phyloP scores from a whole-genome alignment of 1,140 invertebrate genomes.

The Orchestia grillus region DNA sequence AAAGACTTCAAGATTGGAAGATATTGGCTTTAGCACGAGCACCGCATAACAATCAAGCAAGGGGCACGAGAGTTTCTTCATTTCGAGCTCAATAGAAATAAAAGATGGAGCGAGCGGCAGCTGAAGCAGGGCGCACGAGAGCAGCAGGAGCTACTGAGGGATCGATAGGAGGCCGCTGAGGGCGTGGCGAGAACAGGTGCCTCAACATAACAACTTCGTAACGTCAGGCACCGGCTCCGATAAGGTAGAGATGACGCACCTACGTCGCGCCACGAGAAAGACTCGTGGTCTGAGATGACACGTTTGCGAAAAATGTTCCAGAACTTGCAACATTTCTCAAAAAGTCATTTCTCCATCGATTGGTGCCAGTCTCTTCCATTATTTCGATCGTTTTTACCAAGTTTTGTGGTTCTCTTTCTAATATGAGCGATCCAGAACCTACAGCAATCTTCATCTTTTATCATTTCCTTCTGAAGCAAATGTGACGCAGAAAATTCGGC shows the following conservation, averaged over 20 bases:
- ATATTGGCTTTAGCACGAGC: not conserved
- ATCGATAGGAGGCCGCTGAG: conserved; percentile 14
- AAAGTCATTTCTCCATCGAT: no score
- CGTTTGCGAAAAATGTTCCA: not conserved
- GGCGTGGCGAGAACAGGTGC: conserved; percentile 44
- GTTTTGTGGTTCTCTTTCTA: not conserved
- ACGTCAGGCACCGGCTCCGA: not conserved
- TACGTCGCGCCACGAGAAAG: not conserved
- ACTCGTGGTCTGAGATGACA: not conserved
- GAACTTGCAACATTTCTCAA: no score
- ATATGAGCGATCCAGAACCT: not conserved
- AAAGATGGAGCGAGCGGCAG: not conserved
- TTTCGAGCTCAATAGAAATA: not conserved
- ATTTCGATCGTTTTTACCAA: not conserved
- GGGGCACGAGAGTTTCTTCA: not conserved
- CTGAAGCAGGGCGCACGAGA: conserved; percentile 8
- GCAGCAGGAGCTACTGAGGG: not conserved
- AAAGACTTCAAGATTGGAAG: not conserved
- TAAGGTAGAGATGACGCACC: not conserved
- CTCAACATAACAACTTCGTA: conserved; percentile 11
- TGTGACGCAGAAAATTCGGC: not conserved
- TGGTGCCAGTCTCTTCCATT: no score
- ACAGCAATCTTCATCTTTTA: not conserved
- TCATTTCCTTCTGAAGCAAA: not conserved
- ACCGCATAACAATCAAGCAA: not conserved